Conservation (phyloP, 2,888 invertebrate species). For the Ornithoptera priamus region DNA sequence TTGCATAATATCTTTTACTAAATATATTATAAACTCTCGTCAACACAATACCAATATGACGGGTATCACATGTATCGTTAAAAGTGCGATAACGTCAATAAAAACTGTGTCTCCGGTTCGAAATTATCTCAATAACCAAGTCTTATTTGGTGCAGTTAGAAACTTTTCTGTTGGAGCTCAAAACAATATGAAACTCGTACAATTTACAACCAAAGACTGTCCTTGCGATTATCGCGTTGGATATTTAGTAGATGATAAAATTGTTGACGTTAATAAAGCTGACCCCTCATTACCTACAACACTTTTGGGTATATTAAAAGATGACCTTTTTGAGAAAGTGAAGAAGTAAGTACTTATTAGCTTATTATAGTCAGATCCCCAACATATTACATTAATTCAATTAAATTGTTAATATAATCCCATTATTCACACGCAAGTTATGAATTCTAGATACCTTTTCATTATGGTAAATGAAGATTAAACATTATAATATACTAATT, state of each 20-base stretch:
- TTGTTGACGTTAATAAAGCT: constrained; percentile 84
- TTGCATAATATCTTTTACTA: background rate
- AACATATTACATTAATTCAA: too few relatives aligned
- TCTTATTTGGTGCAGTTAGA: constrained; percentile 32
- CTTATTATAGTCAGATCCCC: too few relatives aligned
- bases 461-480: too few relatives aligned
- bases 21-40: background rate
- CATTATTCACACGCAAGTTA: too few relatives aligned
- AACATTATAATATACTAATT: too few relatives aligned
- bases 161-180: constrained; percentile 49
- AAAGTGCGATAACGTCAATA: constrained; percentile 47
- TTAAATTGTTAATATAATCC: too few relatives aligned
- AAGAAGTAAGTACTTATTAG: constrained; percentile 49
- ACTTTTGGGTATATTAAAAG: constrained; percentile 68
- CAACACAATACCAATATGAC: constrained; percentile 42
- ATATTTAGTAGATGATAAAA: constrained; percentile 81
- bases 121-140: constrained; percentile 36
- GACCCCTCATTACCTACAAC: constrained; percentile 60
- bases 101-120: constrained; percentile 44
- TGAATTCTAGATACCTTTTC: too few relatives aligned
- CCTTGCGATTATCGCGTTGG: constrained; percentile 84
- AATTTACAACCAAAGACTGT: constrained; percentile 79
- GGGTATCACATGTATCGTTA: constrained; percentile 38
- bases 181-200: constrained; percentile 84
- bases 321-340: constrained; percentile 54